Base-by-base conservation (phyloP, 2,113 vertebrate genomes). In the Chaetodon trifascialis region DNA sequence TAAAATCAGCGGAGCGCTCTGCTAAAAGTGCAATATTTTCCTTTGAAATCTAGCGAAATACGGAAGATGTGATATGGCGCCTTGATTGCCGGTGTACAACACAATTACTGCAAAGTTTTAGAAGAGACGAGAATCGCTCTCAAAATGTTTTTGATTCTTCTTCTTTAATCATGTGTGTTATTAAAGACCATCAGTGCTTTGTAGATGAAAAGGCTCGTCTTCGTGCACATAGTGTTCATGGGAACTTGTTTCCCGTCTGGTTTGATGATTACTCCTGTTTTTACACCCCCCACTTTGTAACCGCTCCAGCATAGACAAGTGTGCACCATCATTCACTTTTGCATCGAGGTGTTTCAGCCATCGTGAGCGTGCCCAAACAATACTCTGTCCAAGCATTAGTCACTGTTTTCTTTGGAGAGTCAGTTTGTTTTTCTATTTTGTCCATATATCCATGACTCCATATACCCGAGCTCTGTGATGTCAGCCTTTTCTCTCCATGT, bases 371-470 rank as follows among this genome's bases (percentile, higher is more conserved):
- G 81, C 73, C 86, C 88, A 86, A 89, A 88, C 82, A 85, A 79
- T 82, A 59, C 82, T 71, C 80, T 25, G 44, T 81, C 84, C 80
- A 87, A 89, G 73, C 72, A 91, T 91, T 90, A 86, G 81, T 81
- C 81, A 63, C 58, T 81, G 74, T 83, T 93, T 89, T 89, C 87
- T 86, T 89, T 89, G 82, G 89, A 85, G 65, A 80, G 55, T 54
- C 52, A 11, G 38, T 82, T 69, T 90, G 82, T 82, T 90, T 90
- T 86, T 84, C 65, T 76, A 54, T 83, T 86, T 70, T 74, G 68
- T 84, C 71, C 80, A 66, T 83, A 83, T 76, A 88, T 76, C 79
- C 76, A 52, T 87, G 75, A 88, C 68, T 88, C 56, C 75, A 54
- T 74, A 73, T 52, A 85, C 23, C 59, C 25, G 3, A 72, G 70